These are phyloP conservation scores for Cebuella pygmaea DNA, from an alignment of 2,797 vertebrate species.

Conservation along the genomic window DNA sequence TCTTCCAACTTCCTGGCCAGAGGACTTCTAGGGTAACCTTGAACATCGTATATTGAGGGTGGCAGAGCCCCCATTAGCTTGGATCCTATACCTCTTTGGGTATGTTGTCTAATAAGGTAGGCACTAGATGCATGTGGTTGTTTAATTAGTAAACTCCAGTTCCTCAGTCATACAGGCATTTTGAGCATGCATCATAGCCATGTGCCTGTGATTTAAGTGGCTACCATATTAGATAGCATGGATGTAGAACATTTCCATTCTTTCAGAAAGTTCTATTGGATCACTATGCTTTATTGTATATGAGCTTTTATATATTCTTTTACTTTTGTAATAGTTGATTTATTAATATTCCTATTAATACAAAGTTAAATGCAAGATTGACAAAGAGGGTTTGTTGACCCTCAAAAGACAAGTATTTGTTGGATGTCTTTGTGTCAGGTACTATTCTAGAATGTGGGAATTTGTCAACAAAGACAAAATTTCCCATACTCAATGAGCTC, in stretches of 20 bases:
- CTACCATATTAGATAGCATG: not conserved
- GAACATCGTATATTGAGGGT: not conserved
- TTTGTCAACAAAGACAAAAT: not conserved
- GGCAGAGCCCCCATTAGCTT: not conserved
- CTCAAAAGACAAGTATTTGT: not conserved
- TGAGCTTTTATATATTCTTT: not conserved
- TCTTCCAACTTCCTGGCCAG: not conserved
- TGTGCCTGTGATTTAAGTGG: rapidly evolving
- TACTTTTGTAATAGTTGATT: not conserved
- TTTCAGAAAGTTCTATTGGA: not conserved
- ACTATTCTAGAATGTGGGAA: not conserved
- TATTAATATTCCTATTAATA: not conserved
- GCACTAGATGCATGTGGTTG: not conserved
- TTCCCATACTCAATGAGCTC: not conserved
- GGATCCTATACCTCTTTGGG: not conserved
- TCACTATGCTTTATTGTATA: not conserved
- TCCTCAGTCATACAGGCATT: not conserved
- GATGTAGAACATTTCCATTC: not conserved
- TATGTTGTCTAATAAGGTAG: not conserved
- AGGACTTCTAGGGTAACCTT: not conserved
- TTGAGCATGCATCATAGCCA: not conserved
- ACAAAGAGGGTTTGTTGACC: not conserved
- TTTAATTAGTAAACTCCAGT: not conserved
- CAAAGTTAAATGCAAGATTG: not conserved
- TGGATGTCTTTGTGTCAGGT: not conserved